Percentiles rank a stretch among this genome's conserved stretches.
Evolutionary conservation across 2,888 invertebrate genomes (phyloP).

Genomic region (Cerceris ruficornis): DNA sequence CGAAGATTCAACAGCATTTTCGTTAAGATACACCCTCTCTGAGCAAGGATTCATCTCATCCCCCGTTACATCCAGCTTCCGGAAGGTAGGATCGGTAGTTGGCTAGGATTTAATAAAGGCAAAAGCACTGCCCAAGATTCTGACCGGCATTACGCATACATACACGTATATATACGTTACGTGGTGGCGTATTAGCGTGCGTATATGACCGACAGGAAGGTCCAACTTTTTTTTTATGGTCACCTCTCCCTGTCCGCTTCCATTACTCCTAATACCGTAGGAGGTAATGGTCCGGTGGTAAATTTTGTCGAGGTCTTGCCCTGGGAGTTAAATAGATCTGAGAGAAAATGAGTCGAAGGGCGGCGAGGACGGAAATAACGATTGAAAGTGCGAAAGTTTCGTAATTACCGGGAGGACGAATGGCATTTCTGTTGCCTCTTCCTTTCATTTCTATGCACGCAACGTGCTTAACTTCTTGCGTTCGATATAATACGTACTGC

Average conservation of each 20-base stretch:
- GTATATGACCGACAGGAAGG: neutral
- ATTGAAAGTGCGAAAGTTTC: constrained; percentile 51
- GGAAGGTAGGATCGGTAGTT: constrained; percentile 10
- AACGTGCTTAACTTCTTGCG: constrained; percentile 24
- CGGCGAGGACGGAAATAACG: constrained; percentile 31
- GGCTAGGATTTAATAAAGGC: constrained; percentile 12
- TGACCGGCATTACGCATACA: neutral
- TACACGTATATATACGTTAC: neutral
- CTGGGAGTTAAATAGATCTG: constrained; percentile 31
- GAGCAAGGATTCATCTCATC: constrained; percentile 4
- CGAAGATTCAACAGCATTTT: neutral
- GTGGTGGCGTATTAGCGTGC: neutral
- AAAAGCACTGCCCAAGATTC: neutral
- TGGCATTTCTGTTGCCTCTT: constrained; percentile 29
- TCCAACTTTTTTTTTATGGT: constrained; percentile 16
- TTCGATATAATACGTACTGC: constrained; percentile 26
- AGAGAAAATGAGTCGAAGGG: constrained; percentile 25
- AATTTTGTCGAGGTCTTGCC: constrained; percentile 33
- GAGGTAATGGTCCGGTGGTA: constrained; percentile 34
- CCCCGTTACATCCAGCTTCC: constrained; percentile 15
- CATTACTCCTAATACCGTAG: constrained; percentile 5
- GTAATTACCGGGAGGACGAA: constrained; percentile 45
- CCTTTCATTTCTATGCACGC: constrained; percentile 36
- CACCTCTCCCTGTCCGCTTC: constrained; percentile 5
- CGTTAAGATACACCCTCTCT: neutral